Base-by-base conservation (phyloP, 2,113 vertebrate genomes). In the Eptesicus fuscus region DNA sequence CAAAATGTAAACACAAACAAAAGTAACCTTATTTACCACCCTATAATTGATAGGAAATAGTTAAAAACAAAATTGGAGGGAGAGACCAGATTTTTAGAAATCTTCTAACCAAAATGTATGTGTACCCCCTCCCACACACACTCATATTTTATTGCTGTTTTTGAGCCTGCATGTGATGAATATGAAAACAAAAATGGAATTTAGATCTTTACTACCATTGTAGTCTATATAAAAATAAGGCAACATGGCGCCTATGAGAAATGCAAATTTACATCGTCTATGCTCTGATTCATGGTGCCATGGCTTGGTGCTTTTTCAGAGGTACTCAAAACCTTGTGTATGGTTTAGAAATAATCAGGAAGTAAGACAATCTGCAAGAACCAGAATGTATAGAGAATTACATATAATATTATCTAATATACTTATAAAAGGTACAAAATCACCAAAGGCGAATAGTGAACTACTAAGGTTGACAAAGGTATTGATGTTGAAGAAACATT, bases 181-280 rank as follows among this genome's bases (percentile, higher is more conserved):
- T 13, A 20, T 44, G 53, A 86, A 70, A 65, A 47, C 12, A 79
- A 56, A 32, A 78, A 67, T 56, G 28, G 23, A 49, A 28, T n/a
- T 73, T 83, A 8, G n/a, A 32, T 22, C 63, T 73, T 73, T 35
- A 67, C 37, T 63, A 40, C 63, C 86, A 7, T 10, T 42, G 16
- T 25, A n/a, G 14, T 56, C 53, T 70, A 30, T 23, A n/a, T 22
- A 82, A 83, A 89, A 53, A 49, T 28, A 84, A 95, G 78, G n/a
- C 20, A 35, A 3, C 44, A 14, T 2, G 6, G 17, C 11, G 1
- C 25, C 18, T 56, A 2, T 85, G 42, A 76, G 77, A 56, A 71
- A 59, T 20, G 11, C 1, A 20, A 53, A 30, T 63, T 63, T 47
- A 6, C 28, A 14, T 7, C 9, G 11, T 23, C 73, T 51, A 0